Conservation (phyloP, 2,113 vertebrate species). For the Heterotis niloticus region DNA sequence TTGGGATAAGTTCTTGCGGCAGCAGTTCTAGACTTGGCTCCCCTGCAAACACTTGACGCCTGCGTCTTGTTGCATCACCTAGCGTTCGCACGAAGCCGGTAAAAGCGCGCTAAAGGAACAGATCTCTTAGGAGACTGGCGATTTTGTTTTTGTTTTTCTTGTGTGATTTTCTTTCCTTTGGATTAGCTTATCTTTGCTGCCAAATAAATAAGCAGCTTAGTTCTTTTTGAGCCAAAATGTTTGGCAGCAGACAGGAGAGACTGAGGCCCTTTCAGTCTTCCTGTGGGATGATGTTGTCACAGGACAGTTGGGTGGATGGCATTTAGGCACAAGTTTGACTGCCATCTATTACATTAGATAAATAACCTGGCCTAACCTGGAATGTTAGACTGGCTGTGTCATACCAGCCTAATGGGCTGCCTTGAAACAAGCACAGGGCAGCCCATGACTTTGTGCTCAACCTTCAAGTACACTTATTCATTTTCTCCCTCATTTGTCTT, state of each 20-base stretch:
- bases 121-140: background rate
- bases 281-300: background rate
- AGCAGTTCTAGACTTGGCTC: background rate
- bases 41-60: background rate
- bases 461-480: background rate
- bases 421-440: background rate
- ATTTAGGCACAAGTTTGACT: too few relatives aligned
- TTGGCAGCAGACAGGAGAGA: slow-evolving; percentile 26
- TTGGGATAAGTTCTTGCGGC: too few relatives aligned
- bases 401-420: too few relatives aligned
- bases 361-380: too few relatives aligned
- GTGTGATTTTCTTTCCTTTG: slow-evolving; percentile 35
- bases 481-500: background rate
- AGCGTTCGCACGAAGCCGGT: background rate
- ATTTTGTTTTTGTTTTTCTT: slow-evolving; percentile 28
- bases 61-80: background rate
- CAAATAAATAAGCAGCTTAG: slow-evolving; percentile 47
- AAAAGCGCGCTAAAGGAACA: background rate
- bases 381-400: background rate
- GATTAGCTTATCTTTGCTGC: slow-evolving; percentile 43
- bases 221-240: slow-evolving; percentile 20
- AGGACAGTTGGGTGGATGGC: background rate
- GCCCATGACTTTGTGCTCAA: too few relatives aligned
- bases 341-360: too few relatives aligned
- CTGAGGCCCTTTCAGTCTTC: slow-evolving; percentile 13